Conservation (phyloP, 2,113 vertebrate genomes). For the Ciconia stormi region DNA sequence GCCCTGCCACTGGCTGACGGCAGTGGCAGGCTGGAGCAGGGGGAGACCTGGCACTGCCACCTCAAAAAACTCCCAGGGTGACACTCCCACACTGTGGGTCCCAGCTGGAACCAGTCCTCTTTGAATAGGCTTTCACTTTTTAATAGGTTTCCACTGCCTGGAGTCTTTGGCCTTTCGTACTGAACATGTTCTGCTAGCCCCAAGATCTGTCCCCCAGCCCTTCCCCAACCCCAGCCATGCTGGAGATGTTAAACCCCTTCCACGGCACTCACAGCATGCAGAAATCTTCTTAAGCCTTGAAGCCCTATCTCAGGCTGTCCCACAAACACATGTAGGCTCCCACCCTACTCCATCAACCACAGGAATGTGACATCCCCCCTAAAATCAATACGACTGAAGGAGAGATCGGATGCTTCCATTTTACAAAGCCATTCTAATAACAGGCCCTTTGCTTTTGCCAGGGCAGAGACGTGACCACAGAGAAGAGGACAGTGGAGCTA, state of each 20-base stretch:
- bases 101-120: background rate
- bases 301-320: background rate
- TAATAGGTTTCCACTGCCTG: background rate
- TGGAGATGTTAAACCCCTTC: background rate
- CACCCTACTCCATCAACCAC: background rate
- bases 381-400: background rate
- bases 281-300: background rate
- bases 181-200: background rate
- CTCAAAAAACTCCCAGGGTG: background rate
- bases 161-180: background rate
- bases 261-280: background rate
- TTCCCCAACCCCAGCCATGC: background rate
- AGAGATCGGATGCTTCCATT: background rate
- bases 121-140: background rate
- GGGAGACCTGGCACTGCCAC: background rate
- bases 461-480: fast-evolving
- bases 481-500: background rate
- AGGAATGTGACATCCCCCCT: background rate
- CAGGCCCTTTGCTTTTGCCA: background rate
- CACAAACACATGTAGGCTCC: background rate
- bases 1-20: background rate
- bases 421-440: background rate
- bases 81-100: background rate
- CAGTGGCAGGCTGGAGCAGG: background rate
- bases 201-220: background rate